phyloP scores from a whole-genome alignment of 23 tunicate species.

The Oikopleura dioica region DNA sequence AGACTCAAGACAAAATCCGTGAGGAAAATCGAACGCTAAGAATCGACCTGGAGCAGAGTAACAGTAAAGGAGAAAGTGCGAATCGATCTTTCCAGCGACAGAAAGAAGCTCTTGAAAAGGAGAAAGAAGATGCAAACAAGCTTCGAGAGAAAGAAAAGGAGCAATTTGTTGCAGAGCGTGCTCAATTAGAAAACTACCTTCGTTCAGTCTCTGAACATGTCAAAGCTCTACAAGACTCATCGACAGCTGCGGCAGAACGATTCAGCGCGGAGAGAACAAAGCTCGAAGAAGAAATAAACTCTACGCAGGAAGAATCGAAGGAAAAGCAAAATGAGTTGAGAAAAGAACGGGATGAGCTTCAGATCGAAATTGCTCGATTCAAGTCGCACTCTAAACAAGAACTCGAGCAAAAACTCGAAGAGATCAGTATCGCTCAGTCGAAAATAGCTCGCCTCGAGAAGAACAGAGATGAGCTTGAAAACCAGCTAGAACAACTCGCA shows the following conservation, averaged over 20 bases:
- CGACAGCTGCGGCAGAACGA: neutral
- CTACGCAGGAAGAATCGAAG: neutral
- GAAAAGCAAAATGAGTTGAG: neutral
- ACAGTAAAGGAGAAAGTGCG: neutral
- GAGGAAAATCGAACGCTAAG: neutral
- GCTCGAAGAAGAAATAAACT: neutral
- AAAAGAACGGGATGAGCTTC: neutral
- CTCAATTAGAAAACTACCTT: conserved; percentile 4
- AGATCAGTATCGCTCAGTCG: neutral
- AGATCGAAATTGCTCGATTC: neutral
- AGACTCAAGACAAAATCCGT: neutral
- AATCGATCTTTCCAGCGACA: neutral
- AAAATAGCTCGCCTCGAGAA: conserved; percentile 3
- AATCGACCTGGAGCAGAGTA: neutral
- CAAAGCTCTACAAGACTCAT: neutral
- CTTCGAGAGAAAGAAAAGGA: neutral
- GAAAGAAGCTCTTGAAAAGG: neutral
- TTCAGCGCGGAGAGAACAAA: neutral
- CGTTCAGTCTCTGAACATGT: conserved; percentile 9
- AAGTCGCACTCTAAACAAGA: neutral
- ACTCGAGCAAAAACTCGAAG: neutral
- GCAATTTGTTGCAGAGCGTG: neutral
- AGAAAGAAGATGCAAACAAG: neutral
- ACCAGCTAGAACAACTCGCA: neutral
- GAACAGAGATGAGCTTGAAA: neutral